These are phyloP conservation scores for Megalops cyprinoides DNA, from an alignment of 2,797 vertebrate species.

Conservation along the genomic window DNA sequence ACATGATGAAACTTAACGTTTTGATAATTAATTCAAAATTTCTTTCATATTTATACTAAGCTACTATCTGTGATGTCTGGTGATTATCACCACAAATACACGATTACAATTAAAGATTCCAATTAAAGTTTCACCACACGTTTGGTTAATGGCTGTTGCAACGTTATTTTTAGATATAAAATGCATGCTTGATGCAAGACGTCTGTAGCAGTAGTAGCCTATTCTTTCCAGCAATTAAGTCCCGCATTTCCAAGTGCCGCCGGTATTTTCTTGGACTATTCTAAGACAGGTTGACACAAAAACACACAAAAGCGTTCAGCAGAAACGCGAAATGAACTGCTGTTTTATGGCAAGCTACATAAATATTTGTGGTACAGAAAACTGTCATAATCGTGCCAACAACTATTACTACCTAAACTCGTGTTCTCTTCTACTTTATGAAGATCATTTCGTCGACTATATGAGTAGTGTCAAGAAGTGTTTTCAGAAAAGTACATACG, in stretches of 20 bases:
- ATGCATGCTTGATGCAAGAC: neutral
- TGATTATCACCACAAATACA: neutral
- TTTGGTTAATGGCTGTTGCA: neutral
- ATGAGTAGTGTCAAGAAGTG: neutral
- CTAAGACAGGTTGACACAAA: neutral
- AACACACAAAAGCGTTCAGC: neutral
- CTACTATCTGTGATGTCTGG: neutral
- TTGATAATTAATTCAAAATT: neutral
- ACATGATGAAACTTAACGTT: neutral
- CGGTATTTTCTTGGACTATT: neutral
- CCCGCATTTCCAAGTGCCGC: neutral
- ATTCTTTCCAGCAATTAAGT: neutral
- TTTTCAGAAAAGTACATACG: neutral
- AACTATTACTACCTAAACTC: neutral
- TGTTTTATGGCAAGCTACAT: too few species aligned
- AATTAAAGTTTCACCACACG: neutral
- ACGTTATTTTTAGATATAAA: neutral
- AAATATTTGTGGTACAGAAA: neutral
- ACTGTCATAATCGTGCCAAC: neutral
- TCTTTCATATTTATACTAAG: neutral
- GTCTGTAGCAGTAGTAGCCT: neutral
- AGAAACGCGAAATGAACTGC: neutral
- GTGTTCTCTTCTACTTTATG: neutral
- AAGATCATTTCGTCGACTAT: neutral
- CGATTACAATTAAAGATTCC: neutral